Evolutionary conservation across 2,888 invertebrate species (phyloP).

Genomic region (Pelosia muscerda): DNA sequence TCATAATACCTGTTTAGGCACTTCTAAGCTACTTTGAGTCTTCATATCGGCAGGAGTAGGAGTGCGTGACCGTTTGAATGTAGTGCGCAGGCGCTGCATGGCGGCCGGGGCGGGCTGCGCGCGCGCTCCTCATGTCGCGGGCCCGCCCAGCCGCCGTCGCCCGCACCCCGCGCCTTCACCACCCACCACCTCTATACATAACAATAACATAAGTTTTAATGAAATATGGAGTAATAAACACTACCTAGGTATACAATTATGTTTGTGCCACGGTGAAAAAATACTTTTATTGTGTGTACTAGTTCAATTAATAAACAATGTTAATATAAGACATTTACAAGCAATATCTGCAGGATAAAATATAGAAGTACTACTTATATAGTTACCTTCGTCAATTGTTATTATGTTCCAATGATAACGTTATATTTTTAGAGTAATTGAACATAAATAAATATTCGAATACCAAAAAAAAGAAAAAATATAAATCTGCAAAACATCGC

Average conservation of each 20-base stretch:
- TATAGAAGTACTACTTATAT: neutral
- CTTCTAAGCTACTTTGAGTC: conserved; percentile 96
- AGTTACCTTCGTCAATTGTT: too few relatives aligned
- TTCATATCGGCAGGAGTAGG: conserved; percentile 97
- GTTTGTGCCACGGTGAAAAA: conserved; percentile 40
- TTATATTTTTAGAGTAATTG: too few relatives aligned
- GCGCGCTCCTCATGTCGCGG: conserved; percentile 79
- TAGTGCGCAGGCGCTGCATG: conserved; percentile 94
- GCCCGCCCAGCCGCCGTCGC: conserved; percentile 79
- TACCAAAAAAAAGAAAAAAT: too few relatives aligned
- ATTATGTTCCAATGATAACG: too few relatives aligned
- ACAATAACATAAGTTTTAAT: conserved; percentile 17
- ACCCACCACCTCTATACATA: conserved; percentile 56
- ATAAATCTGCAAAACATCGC: too few relatives aligned
- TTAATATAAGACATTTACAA: too few relatives aligned
- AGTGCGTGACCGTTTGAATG: conserved; percentile 95
- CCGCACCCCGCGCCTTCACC: conserved; percentile 61
- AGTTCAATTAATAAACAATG: too few relatives aligned
- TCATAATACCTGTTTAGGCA: conserved; percentile 91
- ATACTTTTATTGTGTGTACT: conserved; percentile 9
- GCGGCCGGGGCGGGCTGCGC: conserved; percentile 83
- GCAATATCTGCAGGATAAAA: neutral
- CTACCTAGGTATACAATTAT: neutral
- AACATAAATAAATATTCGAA: too few relatives aligned
- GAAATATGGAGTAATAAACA: neutral